Percentiles rank a stretch among this genome's conserved stretches.
phyloP scores from a whole-genome alignment of 2,113 vertebrate genomes.

The Semnopithecus entellus region DNA sequence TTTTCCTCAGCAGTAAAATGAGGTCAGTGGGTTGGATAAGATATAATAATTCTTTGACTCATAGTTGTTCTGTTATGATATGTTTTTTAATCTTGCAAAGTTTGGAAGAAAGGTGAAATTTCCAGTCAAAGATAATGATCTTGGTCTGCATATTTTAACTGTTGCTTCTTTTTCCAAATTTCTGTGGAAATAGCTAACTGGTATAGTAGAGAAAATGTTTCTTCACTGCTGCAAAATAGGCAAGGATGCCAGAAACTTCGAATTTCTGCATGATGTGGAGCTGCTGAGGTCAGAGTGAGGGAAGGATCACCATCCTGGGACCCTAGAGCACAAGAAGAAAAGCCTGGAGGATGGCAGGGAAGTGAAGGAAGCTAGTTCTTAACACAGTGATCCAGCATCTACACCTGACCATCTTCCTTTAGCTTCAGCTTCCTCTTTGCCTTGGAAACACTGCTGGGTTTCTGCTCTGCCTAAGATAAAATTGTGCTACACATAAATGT shows the following conservation, averaged over 20 bases:
- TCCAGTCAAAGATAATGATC: neutral
- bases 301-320: neutral
- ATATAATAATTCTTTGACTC: conserved; percentile 36
- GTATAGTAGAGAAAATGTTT: neutral
- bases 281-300: neutral
- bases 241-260: neutral
- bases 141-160: neutral
- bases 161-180: neutral
- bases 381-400: neutral
- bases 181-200: neutral
- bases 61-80: conserved; percentile 18
- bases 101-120: conserved; percentile 43
- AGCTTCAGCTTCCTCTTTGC: neutral
- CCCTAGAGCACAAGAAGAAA: neutral
- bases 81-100: conserved; percentile 35
- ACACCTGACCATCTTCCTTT: neutral
- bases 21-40: conserved; percentile 37
- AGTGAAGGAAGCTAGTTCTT: neutral
- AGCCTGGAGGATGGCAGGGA: neutral
- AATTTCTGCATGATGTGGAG: neutral
- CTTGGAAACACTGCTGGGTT: neutral
- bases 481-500: neutral
- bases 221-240: neutral
- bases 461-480: neutral
- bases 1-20: conserved; percentile 40